Evolutionary conservation across 1,140 invertebrate species (phyloP).

Genomic region (Camponotus vicinus): DNA sequence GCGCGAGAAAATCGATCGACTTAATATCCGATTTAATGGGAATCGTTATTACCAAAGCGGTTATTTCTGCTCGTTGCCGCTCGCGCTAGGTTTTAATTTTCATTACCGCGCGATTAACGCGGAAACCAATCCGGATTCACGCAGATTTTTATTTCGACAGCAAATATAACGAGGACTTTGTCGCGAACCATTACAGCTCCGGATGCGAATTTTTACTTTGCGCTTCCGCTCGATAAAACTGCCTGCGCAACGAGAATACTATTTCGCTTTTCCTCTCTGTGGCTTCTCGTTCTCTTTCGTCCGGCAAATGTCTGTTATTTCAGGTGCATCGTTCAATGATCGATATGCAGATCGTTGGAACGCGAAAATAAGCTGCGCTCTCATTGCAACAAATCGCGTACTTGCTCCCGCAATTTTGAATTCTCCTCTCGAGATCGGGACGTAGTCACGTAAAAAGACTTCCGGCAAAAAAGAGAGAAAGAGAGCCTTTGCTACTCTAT

Average conservation of each 20-base stretch:
- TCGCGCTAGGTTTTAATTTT: background rate
- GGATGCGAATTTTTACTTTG: background rate
- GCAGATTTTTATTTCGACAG: conserved; percentile 9
- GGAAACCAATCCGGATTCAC: background rate
- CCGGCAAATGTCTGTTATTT: conserved; percentile 46
- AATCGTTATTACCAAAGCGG: conserved; percentile 20
- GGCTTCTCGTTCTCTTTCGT: conserved; percentile 3
- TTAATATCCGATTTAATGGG: conserved; percentile 37
- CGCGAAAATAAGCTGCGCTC: background rate
- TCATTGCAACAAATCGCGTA: background rate
- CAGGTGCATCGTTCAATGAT: conserved; percentile 17
- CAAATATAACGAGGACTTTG: background rate
- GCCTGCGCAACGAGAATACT: background rate
- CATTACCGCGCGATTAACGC: background rate
- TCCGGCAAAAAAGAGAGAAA: background rate
- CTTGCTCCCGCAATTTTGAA: conserved; percentile 8
- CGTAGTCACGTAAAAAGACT: conserved; percentile 6
- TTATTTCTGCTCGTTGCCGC: background rate
- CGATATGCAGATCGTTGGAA: conserved; percentile 31
- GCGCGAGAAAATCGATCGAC: conserved; percentile 12
- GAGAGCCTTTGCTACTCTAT: conserved; percentile 16
- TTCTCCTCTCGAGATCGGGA: background rate
- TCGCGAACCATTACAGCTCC: conserved; percentile 6
- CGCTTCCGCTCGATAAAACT: conserved; percentile 33
- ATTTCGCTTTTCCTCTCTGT: background rate